Evolutionary conservation across 2,113 vertebrate species (phyloP), one percentile per base, ranked within the genome.

Genomic region (Quiscalus mexicanus): DNA sequence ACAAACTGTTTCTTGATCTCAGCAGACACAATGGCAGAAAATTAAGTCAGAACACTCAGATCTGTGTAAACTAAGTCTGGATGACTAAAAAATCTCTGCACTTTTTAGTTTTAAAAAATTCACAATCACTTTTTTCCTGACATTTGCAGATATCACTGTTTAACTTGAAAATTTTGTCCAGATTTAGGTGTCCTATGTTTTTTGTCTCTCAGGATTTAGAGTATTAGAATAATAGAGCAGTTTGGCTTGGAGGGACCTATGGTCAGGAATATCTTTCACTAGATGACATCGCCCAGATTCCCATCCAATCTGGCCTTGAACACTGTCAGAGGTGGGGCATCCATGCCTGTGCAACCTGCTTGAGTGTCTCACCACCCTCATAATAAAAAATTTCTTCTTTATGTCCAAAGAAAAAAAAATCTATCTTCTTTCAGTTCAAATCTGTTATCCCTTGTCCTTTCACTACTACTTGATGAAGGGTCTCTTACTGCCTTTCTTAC

Each of bases 101-200:
- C 2, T 15, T 55, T n/a, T 84, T 63, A 59, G 5, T 47, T 37
- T 5, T 13, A 56, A 68, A 80, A 63, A 35, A 28, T 1, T 33
- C 17, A 42, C 10, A 31, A 50, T 42, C 9, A 3, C 2, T 14
- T 0, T 35, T 78, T 74, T 47, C 25, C 49, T 80, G 53, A 45
- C 6, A 17, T 68, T 45, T 37, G 42, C 17, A 47, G 8, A 18
- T 68, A 62, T 12, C 22, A 27, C 15, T 28, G 12, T 53, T 92
- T 64, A 64, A 85, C 5, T 39, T 62, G 10, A 83, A 6, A 2
- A 6, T 53, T 82, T 74, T 35, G 6, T 52, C 50, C 27, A 53
- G 31, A 44, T 9, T 52, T 53, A 35, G 2, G 2, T 33, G 9
- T 9, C 5, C 12, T 74, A 45, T 31, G 21, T 0, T 1, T 35